Conservation (phyloP, 2,113 vertebrate genomes). For the Alouatta palliata region DNA sequence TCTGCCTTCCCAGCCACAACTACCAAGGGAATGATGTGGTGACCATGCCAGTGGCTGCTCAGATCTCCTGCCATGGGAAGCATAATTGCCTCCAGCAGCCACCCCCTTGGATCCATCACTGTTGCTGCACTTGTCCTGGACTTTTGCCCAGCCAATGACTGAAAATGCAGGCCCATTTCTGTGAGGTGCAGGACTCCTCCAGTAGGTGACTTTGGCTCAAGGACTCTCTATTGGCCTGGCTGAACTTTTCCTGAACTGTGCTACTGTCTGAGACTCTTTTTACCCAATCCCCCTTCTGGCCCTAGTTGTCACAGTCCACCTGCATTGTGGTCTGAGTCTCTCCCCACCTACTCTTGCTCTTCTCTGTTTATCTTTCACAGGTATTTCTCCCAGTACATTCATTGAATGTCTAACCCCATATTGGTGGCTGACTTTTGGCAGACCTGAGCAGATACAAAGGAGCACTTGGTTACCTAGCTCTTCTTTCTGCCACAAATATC, state of each 20-base stretch:
- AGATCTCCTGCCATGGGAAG: neutral
- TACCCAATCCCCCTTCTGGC: neutral
- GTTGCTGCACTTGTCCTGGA: neutral
- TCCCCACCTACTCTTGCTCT: neutral
- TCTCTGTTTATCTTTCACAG: neutral
- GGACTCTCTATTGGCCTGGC: neutral
- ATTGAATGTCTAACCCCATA: neutral
- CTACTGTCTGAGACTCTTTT: neutral
- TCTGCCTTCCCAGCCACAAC: neutral
- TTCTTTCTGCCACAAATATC: neutral
- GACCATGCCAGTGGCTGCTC: neutral
- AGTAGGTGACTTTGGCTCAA: neutral
- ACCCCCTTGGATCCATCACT: neutral
- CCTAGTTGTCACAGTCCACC: neutral
- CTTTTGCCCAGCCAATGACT: neutral
- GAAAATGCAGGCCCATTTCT: neutral
- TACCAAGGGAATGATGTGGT: neutral
- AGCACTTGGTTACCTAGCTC: neutral
- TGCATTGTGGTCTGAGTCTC: neutral
- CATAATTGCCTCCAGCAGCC: neutral
- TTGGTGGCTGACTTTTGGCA: neutral
- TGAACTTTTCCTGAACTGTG: neutral
- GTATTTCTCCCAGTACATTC: neutral
- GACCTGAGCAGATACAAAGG: neutral
- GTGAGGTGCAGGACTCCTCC: neutral